These are phyloP conservation scores for Tethea ocularis DNA, from an alignment of 2,888 invertebrate species.

Conservation along the genomic window DNA sequence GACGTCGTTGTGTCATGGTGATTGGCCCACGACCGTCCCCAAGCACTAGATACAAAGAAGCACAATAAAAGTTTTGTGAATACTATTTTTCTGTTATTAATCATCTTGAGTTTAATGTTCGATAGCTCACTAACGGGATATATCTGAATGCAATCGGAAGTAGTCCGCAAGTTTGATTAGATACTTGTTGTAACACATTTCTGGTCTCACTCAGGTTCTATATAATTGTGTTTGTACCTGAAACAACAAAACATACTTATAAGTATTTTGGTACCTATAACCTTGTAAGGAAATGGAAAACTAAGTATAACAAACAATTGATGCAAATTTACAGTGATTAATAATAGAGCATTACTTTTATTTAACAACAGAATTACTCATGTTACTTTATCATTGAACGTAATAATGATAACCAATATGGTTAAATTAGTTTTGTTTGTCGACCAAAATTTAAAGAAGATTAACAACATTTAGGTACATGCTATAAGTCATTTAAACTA, in stretches of 20 bases:
- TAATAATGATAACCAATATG: no score
- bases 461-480: not conserved
- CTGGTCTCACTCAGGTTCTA: conserved; percentile 43
- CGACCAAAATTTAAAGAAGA: no score
- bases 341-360: no score
- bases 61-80: conserved; percentile 73
- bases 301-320: no score
- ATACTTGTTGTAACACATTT: conserved; percentile 74
- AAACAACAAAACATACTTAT: conserved; percentile 39
- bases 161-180: conserved; percentile 73
- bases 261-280: no score
- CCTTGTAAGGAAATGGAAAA: no score
- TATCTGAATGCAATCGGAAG: conserved; percentile 62
- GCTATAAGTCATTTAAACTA: conserved; percentile 17
- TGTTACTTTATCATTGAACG: no score
- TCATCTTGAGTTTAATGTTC: conserved; percentile 55
- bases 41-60: conserved; percentile 58
- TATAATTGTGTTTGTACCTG: conserved; percentile 52
- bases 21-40: conserved; percentile 78
- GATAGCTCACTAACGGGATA: conserved; percentile 52
- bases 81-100: conserved; percentile 68
- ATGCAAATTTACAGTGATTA: no score
- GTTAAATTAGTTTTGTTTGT: not conserved
- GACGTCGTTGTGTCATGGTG: conserved; percentile 80
- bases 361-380: no score